Conservation (phyloP, 1,140 invertebrate genomes). For the Leguminivora glycinivorella region DNA sequence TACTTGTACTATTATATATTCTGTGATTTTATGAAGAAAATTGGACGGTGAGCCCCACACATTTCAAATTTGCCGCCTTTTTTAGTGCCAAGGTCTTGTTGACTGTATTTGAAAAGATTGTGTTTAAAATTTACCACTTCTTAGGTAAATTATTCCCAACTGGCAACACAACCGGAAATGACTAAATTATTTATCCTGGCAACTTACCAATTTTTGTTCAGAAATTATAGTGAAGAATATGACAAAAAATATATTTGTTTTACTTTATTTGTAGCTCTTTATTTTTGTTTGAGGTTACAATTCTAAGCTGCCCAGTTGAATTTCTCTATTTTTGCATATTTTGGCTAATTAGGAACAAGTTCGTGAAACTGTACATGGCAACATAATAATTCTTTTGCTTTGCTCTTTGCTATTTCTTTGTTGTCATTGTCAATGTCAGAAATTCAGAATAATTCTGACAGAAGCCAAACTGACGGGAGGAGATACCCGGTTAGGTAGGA, state of each 20-base stretch:
- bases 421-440: background rate
- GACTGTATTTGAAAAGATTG: too few relatives aligned
- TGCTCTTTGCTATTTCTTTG: background rate
- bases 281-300: too few relatives aligned
- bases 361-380: too few relatives aligned
- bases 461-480: background rate
- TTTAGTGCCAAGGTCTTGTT: too few relatives aligned
- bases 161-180: constrained; percentile 11
- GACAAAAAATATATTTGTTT: background rate
- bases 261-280: background rate
- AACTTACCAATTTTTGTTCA: background rate
- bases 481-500: background rate
- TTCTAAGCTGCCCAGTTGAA: too few relatives aligned
- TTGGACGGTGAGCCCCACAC: too few relatives aligned
- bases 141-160: background rate
- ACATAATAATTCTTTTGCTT: background rate
- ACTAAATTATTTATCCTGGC: background rate
- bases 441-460: background rate
- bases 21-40: too few relatives aligned
- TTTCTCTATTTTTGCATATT: too few relatives aligned
- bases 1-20: too few relatives aligned
- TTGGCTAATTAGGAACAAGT: too few relatives aligned
- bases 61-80: too few relatives aligned
- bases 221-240: background rate
- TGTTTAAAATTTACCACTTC: background rate